These are phyloP conservation scores for Odontamblyopus lacepedii DNA, from an alignment of 2,797 vertebrate genomes.

Conservation along the genomic window DNA sequence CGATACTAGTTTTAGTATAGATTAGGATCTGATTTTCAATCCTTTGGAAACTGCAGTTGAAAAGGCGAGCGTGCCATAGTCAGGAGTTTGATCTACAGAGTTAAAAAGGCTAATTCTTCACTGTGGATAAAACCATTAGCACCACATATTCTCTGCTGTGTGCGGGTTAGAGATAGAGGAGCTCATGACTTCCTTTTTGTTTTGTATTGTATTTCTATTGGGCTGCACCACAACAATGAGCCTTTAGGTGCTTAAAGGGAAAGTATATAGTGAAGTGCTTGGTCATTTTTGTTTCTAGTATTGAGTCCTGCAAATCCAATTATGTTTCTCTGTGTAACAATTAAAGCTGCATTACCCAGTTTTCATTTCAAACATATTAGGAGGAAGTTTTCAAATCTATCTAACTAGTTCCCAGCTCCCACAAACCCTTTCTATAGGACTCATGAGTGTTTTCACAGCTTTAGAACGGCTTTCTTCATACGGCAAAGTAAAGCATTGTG, in stretches of 20 bases:
- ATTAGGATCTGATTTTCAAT: no score
- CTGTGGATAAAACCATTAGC: constrained; percentile 52
- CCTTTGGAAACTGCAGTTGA: not conserved
- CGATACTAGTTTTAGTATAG: no score
- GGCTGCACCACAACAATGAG: not conserved
- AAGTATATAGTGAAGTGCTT: not conserved
- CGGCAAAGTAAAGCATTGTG: no score
- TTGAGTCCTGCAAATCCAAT: not conserved
- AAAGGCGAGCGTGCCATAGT: constrained; percentile 28
- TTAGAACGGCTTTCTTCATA: no score
- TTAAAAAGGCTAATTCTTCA: constrained; percentile 28
- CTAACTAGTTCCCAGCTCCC: not conserved
- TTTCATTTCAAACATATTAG: not conserved
- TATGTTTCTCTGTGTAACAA: not conserved
- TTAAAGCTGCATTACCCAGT: not conserved
- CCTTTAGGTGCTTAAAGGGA: not conserved
- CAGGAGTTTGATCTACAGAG: constrained; percentile 47
- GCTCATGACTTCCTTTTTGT: not conserved
- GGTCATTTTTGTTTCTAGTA: not conserved
- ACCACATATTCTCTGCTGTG: constrained; percentile 28
- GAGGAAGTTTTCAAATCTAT: not conserved
- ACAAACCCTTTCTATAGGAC: not conserved
- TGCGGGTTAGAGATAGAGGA: constrained; percentile 14
- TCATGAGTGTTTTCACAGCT: not conserved
- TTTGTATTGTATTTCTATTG: not conserved